Percentiles rank a stretch among this genome's conserved stretches.
Conservation (phyloP, 2,888 invertebrate species). For the Tipula vernalis region DNA sequence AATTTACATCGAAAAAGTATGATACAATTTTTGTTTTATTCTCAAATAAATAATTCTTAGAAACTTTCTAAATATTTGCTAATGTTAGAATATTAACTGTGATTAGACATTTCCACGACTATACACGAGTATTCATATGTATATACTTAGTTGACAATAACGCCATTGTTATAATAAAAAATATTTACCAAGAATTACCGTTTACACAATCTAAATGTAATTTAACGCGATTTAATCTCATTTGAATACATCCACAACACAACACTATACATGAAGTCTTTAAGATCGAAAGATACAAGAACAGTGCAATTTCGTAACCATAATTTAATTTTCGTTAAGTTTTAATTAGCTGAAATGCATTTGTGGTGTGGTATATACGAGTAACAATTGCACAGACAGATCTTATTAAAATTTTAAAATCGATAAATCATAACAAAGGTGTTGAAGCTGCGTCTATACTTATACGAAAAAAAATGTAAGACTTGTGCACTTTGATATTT, state of each 20-base stretch:
- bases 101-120: too few relatives aligned
- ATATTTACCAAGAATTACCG: not conserved
- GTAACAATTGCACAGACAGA: too few relatives aligned
- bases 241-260: not conserved
- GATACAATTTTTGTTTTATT: too few relatives aligned
- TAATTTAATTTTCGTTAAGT: not conserved
- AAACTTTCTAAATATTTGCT: not conserved
- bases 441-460: too few relatives aligned
- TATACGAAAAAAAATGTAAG: too few relatives aligned
- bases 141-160: not conserved
- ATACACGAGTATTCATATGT: not conserved
- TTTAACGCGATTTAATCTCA: not conserved
- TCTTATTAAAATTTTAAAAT: too few relatives aligned
- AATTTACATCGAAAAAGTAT: too few relatives aligned
- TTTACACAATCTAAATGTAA: not conserved
- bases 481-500: too few relatives aligned
- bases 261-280: not conserved
- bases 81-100: not conserved
- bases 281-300: not conserved
- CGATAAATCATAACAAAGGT: too few relatives aligned
- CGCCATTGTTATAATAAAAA: not conserved
- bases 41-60: not conserved
- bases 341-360: not conserved
- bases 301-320: not conserved
- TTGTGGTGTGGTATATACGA: not conserved